Conservation (phyloP, 2,113 vertebrate species). For the Poeciliopsis turrubarensis region DNA sequence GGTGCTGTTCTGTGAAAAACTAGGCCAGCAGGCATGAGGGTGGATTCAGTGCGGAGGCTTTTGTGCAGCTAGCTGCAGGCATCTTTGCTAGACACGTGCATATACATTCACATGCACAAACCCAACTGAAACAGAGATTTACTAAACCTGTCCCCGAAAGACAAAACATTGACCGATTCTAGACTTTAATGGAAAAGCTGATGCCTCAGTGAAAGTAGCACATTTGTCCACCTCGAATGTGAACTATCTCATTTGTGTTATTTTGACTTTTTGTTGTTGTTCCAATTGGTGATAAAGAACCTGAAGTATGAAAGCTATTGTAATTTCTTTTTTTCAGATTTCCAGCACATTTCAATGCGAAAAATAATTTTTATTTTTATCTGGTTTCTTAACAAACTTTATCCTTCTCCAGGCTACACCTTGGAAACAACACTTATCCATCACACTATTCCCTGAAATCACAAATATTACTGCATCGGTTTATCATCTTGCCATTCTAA, state of each 20-base stretch:
- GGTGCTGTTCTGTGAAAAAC: slow-evolving; percentile 60
- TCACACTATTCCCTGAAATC: too few species aligned
- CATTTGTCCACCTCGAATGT: not conserved
- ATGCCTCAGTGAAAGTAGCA: not conserved
- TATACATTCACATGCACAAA: slow-evolving; percentile 28
- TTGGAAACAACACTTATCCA: too few species aligned
- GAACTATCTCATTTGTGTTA: not conserved
- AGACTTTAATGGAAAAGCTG: not conserved
- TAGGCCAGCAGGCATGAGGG: slow-evolving; percentile 59
- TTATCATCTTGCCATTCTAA: too few species aligned
- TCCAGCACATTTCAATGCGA: too few species aligned
- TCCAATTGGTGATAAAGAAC: too few species aligned
- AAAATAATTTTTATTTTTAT: too few species aligned
- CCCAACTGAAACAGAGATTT: not conserved
- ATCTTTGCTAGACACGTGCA: slow-evolving; percentile 19
- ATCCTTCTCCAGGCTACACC: too few species aligned
- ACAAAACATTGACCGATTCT: not conserved
- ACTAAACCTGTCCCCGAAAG: not conserved
- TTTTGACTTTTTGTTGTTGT: not conserved
- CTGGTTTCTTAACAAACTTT: too few species aligned
- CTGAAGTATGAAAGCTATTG: too few species aligned
- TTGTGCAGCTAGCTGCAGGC: slow-evolving; percentile 33
- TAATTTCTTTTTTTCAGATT: too few species aligned
- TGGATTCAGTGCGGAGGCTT: slow-evolving; percentile 42
- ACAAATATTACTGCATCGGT: too few species aligned